Conservation (phyloP, 1,140 invertebrate species). For the roundworm (Caenorhabditis elegans) region WBcel235 BX284605.5:13495001-13495500, state of each 20-base stretch:
- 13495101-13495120: conserved; percentile 33
- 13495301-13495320: conserved; percentile 38
- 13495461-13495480: conserved; percentile 11
- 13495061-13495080: conserved; percentile 39
- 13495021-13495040: background rate
- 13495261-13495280: background rate
- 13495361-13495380: conserved; percentile 33
- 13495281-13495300: conserved; percentile 27
- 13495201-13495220: background rate
- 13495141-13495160: conserved; percentile 30
- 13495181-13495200: conserved; percentile 26
- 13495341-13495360: conserved; percentile 25
- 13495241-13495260: background rate
- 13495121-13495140: background rate
- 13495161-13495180: background rate
- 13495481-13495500: background rate
- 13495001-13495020: conserved; percentile 34
- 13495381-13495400: background rate
- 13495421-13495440: background rate
- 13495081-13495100: conserved; percentile 29
- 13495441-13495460: background rate
- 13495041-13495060: conserved; percentile 34
- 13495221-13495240: conserved; percentile 21
- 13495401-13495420: background rate
- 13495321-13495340: conserved; percentile 41